Evolutionary conservation across 2,888 invertebrate species (phyloP).

Genomic region (Leucophora obtusa): DNA sequence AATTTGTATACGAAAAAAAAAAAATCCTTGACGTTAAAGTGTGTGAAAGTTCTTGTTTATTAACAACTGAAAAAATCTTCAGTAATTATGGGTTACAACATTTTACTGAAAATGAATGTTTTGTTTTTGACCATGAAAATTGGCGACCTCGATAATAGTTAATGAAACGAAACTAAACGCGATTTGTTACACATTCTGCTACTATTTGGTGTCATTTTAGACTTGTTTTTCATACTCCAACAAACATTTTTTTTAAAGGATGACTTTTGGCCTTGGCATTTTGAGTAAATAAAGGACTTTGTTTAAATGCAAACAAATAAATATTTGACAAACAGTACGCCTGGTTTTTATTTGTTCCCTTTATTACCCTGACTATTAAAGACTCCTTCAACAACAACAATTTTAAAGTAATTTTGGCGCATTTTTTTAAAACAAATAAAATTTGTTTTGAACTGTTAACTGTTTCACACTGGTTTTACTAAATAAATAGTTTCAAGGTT

Average conservation of each 20-base stretch:
- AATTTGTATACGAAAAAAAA: not conserved
- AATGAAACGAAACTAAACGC: slow-evolving; percentile 49
- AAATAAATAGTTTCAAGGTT: slow-evolving; percentile 36
- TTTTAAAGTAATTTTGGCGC: slow-evolving; percentile 24
- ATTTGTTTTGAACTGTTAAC: slow-evolving; percentile 26
- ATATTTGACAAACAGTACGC: slow-evolving; percentile 5
- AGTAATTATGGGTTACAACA: slow-evolving; percentile 10
- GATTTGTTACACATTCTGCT: slow-evolving; percentile 59
- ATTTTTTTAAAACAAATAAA: slow-evolving; percentile 9
- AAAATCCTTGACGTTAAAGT: slow-evolving; percentile 41
- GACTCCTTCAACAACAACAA: not conserved
- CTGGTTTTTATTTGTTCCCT: not conserved
- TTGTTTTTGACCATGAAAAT: slow-evolving; percentile 22
- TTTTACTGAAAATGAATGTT: not conserved
- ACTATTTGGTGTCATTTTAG: slow-evolving; percentile 36
- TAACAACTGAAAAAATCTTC: slow-evolving; percentile 1
- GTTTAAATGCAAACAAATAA: slow-evolving; percentile 9
- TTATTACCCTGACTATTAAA: slow-evolving; percentile 40
- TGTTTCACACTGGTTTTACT: slow-evolving; percentile 37
- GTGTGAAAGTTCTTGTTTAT: slow-evolving; percentile 46
- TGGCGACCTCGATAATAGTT: slow-evolving; percentile 36
- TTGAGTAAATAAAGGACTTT: not conserved
- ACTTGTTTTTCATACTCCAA: too few species aligned
- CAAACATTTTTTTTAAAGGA: not conserved
- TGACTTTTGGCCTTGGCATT: slow-evolving; percentile 51